phyloP scores from a whole-genome alignment of 2,113 vertebrate species.

The Pyrgilauda ruficollis region DNA sequence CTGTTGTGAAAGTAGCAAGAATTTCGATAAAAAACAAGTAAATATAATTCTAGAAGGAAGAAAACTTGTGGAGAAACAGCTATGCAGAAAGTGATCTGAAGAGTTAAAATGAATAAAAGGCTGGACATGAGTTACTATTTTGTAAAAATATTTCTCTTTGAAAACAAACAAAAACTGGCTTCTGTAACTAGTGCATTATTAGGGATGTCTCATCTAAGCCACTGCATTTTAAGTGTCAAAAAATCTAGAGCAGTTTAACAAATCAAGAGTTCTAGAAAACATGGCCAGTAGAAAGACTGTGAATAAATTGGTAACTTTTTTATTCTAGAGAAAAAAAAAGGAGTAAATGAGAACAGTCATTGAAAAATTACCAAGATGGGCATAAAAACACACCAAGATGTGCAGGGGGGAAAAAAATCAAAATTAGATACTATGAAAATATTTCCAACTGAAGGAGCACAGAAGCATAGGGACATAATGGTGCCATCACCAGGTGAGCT shows the following conservation, averaged over 20 bases:
- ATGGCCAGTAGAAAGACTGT: not conserved
- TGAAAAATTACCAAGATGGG: not conserved
- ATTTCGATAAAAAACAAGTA: not conserved
- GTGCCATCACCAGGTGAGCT: not conserved
- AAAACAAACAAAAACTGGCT: not conserved
- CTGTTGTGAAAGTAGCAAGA: not conserved
- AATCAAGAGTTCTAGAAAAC: not conserved
- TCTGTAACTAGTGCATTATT: not conserved
- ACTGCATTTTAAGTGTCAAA: not conserved
- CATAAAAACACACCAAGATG: not conserved
- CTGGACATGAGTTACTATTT: not conserved
- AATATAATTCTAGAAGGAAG: not conserved
- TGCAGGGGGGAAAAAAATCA: rapidly evolving
- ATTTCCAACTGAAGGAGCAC: not conserved
- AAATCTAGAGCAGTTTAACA: not conserved
- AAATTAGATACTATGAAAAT: not conserved
- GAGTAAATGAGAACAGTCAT: not conserved
- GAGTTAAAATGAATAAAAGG: not conserved
- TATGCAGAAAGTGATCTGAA: not conserved
- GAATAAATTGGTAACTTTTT: not conserved
- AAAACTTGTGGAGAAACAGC: not conserved
- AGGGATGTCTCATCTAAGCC: not conserved
- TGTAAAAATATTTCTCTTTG: not conserved
- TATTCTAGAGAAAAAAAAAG: not conserved
- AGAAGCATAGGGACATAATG: not conserved